Evolutionary conservation across 2,113 vertebrate genomes (phyloP).

Genomic region (Formicarius rufipectus): DNA sequence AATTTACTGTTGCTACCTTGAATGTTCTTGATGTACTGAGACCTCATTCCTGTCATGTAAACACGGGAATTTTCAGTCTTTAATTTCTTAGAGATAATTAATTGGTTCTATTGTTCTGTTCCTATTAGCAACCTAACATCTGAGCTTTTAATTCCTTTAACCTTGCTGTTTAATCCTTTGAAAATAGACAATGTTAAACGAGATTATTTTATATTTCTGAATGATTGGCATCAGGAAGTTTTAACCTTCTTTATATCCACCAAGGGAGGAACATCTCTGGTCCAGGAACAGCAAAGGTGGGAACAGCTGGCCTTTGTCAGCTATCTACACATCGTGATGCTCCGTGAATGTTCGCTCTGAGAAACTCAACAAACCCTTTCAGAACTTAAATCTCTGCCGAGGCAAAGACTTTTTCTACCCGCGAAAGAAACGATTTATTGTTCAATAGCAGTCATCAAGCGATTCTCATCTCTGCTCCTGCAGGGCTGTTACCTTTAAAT

Average conservation of each 20-base stretch:
- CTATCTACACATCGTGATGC: background rate
- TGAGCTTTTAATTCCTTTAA: conserved; percentile 11
- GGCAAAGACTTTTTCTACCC: background rate
- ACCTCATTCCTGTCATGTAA: background rate
- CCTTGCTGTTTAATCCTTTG: conserved; percentile 6
- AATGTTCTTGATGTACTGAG: background rate
- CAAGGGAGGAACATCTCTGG: background rate
- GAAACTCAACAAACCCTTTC: background rate
- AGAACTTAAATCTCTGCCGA: background rate
- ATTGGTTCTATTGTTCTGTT: background rate
- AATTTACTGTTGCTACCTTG: conserved; percentile 20
- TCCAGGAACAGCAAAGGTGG: background rate
- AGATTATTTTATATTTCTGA: background rate
- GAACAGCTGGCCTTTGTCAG: background rate
- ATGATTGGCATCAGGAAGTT: accelerated
- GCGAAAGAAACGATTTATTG: background rate
- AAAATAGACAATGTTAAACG: background rate
- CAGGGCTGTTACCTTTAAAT: background rate
- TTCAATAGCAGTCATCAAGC: background rate
- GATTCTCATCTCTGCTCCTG: background rate
- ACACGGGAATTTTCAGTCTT: background rate
- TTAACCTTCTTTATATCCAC: background rate
- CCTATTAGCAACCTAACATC: background rate
- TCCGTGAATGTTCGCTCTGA: background rate
- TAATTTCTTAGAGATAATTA: background rate